phyloP scores from a whole-genome alignment of 2,797 vertebrate species.

The Delichon dasypus region DNA sequence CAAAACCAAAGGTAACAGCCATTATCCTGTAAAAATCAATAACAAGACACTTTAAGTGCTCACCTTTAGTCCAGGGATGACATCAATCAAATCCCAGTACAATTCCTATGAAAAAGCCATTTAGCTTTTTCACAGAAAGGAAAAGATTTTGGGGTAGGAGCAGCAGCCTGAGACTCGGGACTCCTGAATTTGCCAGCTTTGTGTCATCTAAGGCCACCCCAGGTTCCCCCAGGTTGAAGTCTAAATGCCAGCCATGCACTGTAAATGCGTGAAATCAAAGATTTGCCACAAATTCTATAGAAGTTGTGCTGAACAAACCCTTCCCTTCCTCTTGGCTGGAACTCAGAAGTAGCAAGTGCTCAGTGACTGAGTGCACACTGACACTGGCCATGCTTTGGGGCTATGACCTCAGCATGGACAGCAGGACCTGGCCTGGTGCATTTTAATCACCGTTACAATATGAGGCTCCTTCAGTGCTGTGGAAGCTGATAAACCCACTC shows the following conservation, averaged over 20 bases:
- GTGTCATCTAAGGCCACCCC: neutral
- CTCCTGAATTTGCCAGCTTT: neutral
- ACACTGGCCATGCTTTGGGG: neutral
- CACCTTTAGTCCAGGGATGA: neutral
- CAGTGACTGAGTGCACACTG: neutral
- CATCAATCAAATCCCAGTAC: neutral
- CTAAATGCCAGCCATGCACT: neutral
- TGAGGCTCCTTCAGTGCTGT: neutral
- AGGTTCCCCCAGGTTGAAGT: neutral
- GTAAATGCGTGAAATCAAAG: neutral
- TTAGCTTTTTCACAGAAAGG: neutral
- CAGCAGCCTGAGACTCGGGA: fast-evolving
- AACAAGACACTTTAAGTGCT: neutral
- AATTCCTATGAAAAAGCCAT: neutral
- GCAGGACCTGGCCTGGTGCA: neutral
- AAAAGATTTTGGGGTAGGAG: neutral
- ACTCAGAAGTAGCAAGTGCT: too few species aligned
- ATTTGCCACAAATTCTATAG: neutral
- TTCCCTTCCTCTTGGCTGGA: neutral
- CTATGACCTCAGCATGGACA: neutral
- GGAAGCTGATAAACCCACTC: fast-evolving
- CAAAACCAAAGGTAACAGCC: neutral
- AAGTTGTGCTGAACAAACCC: neutral
- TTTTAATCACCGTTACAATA: neutral
- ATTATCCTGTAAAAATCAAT: neutral